A percentile compares a stretch with the other conserved stretches of the same genome.
Conservation (phyloP, 2,888 invertebrate genomes). For the Amphimallon solstitiale region DNA sequence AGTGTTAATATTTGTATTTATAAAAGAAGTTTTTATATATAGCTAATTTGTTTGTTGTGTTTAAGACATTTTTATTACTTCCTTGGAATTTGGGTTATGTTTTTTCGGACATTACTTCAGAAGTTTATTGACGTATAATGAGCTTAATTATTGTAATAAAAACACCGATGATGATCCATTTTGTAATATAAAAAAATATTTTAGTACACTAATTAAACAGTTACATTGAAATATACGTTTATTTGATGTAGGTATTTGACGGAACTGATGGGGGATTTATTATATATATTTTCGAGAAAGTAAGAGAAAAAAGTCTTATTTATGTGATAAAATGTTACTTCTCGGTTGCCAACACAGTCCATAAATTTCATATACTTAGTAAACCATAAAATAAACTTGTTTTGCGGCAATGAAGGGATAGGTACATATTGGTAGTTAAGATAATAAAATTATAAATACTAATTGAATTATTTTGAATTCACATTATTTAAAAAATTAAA, state of each 20-base stretch:
- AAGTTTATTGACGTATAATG: slow-evolving; percentile 6
- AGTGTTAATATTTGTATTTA: too few relatives aligned
- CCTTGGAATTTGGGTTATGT: too few relatives aligned
- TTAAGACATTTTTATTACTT: too few relatives aligned
- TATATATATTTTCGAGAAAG: slow-evolving; percentile 21
- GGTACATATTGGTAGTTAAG: neutral
- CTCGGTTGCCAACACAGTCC: slow-evolving; percentile 19
- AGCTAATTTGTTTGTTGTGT: too few relatives aligned
- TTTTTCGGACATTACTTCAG: too few relatives aligned
- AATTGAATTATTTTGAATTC: too few relatives aligned
- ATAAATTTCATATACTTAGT: slow-evolving; percentile 29
- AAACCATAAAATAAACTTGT: slow-evolving; percentile 21
- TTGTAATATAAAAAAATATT: neutral
- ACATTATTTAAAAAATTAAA: too few relatives aligned
- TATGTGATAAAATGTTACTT: slow-evolving; percentile 23
- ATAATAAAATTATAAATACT: too few relatives aligned
- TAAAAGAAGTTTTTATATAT: too few relatives aligned
- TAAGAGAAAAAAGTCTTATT: slow-evolving; percentile 9
- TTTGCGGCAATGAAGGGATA: slow-evolving; percentile 9
- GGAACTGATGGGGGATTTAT: slow-evolving; percentile 8
- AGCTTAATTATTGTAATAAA: slow-evolving; percentile 19
- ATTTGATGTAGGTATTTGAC: slow-evolving; percentile 9
- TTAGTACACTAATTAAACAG: slow-evolving; percentile 12
- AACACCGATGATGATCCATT: slow-evolving; percentile 8
- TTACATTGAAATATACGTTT: slow-evolving; percentile 16